These are phyloP conservation scores for Eulemur albifrons DNA, from an alignment of 2,797 vertebrate genomes.

Conservation along the genomic window DNA sequence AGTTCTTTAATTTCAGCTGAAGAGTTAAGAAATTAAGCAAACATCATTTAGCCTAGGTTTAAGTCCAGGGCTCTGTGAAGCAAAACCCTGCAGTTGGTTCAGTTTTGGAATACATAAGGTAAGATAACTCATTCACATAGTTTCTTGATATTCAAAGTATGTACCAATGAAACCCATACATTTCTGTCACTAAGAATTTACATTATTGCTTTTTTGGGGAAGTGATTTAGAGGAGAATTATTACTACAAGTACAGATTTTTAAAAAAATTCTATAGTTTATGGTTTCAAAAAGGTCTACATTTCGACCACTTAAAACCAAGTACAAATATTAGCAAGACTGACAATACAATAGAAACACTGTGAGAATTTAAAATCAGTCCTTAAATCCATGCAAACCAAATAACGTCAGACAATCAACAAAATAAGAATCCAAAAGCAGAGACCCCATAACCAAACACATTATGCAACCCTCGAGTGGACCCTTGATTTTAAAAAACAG, in stretches of 20 bases:
- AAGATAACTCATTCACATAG: not conserved
- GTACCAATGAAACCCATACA: not conserved
- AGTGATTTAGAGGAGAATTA: constrained; percentile 24
- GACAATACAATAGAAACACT: not conserved
- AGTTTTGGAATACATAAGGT: not conserved
- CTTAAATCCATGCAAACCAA: constrained; percentile 31
- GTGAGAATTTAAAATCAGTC: constrained; percentile 11
- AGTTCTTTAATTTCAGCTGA: not conserved
- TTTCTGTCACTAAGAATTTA: constrained; percentile 6
- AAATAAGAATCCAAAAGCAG: constrained; percentile 26
- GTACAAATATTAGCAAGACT: not conserved
- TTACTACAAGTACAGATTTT: not conserved
- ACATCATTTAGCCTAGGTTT: not conserved
- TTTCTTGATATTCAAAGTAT: not conserved
- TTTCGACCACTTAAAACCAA: not conserved
- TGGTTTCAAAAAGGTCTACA: constrained; percentile 4
- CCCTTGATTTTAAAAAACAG: not conserved
- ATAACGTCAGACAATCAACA: not conserved
- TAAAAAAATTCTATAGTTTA: not conserved
- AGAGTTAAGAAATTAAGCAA: constrained; percentile 27
- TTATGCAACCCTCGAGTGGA: not conserved
- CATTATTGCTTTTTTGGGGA: not conserved
- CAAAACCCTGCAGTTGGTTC: too few species aligned
- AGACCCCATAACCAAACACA: not conserved
- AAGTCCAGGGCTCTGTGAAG: too few species aligned